These are phyloP conservation scores for Sorex maritimensis DNA, from an alignment of 2,797 vertebrate genomes.

Conservation along the genomic window DNA sequence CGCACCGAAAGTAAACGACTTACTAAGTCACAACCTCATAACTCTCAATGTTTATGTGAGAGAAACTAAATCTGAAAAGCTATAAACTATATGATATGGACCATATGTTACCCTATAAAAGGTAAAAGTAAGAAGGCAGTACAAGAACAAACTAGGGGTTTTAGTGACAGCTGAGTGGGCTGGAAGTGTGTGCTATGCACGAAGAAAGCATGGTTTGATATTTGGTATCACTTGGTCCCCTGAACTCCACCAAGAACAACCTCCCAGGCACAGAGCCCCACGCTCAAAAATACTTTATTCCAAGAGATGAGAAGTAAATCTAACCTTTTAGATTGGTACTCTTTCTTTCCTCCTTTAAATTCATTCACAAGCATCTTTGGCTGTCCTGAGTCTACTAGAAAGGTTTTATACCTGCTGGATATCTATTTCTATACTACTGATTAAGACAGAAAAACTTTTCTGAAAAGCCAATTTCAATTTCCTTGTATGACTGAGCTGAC, in stretches of 20 bases:
- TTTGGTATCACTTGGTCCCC: background rate
- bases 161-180: too few species aligned
- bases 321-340: background rate
- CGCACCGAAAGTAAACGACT: too few species aligned
- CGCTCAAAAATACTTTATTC: background rate
- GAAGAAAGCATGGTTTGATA: too few species aligned
- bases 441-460: constrained; percentile 46
- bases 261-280: background rate
- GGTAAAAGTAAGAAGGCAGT: too few species aligned
- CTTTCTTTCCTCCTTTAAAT: background rate
- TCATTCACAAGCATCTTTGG: background rate
- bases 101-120: too few species aligned
- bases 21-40: too few species aligned
- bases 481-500: constrained; percentile 68
- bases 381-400: background rate
- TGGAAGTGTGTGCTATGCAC: too few species aligned
- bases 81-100: too few species aligned
- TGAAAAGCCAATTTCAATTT: constrained; percentile 69
- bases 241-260: background rate
- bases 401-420: background rate
- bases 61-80: too few species aligned
- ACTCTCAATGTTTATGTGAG: too few species aligned
- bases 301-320: background rate
- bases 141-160: too few species aligned
- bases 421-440: constrained; percentile 36